A percentile compares a stretch with the other conserved stretches of the same genome.
Conservation (phyloP, 2,797 vertebrate species). For the Bovichtus diacanthus region DNA sequence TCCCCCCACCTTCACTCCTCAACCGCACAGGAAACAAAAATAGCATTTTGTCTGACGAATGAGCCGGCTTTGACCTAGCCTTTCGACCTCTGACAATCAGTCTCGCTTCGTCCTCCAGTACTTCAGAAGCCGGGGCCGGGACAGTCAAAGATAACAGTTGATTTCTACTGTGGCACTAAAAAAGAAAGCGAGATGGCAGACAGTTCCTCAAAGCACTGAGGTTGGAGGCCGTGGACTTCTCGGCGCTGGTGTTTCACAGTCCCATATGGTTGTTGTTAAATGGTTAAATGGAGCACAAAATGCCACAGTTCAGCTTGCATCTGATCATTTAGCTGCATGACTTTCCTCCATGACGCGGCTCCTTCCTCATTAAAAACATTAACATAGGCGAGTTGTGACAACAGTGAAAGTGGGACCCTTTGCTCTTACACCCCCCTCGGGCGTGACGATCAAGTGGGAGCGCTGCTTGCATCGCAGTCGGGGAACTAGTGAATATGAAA, state of each 20-base stretch:
- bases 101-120: conserved; percentile 90
- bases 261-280: conserved; percentile 60
- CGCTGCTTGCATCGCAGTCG: conserved; percentile 51
- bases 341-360: conserved; percentile 35
- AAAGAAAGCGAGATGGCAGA: conserved; percentile 73
- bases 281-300: conserved; percentile 58
- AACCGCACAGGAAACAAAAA: conserved; percentile 94
- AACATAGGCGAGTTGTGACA: conserved; percentile 69
- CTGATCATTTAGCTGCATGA: conserved; percentile 38
- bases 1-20: conserved; percentile 72
- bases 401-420: conserved; percentile 57
- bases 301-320: conserved; percentile 37
- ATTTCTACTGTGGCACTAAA: conserved; percentile 85
- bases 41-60: conserved; percentile 94
- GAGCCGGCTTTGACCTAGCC: conserved; percentile 93
- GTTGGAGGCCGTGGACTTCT: conserved; percentile 56
- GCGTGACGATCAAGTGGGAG: conserved; percentile 72
- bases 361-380: conserved; percentile 73
- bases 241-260: conserved; percentile 29
- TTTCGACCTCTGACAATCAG: conserved; percentile 98
- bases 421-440: conserved; percentile 60
- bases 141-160: conserved; percentile 81
- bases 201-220: conserved; percentile 57
- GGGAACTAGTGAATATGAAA: conserved; percentile 70
- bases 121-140: conserved; percentile 70